Evolutionary conservation across 2,113 vertebrate genomes (phyloP).

Genomic region (Ifrita kowaldi): DNA sequence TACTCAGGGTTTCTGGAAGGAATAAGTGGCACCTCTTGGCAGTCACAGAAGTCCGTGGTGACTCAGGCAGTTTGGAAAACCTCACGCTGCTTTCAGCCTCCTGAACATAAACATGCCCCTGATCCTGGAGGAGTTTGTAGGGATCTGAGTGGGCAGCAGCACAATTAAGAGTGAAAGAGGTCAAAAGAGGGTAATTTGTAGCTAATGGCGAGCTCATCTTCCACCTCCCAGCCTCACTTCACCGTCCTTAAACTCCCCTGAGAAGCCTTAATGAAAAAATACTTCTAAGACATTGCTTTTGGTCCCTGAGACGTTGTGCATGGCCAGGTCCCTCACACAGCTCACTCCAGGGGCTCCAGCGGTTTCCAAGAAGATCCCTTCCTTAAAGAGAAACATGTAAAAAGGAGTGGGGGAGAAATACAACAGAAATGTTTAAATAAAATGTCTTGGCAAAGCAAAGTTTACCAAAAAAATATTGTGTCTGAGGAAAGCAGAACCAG

Average conservation of each 20-base stretch:
- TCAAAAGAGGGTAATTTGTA: not conserved
- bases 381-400: no score
- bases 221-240: not conserved
- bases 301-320: not conserved
- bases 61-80: not conserved
- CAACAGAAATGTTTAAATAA: accelerated
- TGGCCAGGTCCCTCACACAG: not conserved
- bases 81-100: not conserved
- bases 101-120: not conserved
- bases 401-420: accelerated
- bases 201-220: not conserved
- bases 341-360: not conserved
- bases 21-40: accelerated
- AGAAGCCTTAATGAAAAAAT: not conserved
- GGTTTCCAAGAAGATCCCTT: not conserved
- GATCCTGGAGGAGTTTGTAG: not conserved
- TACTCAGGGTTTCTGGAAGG: not conserved
- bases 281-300: accelerated
- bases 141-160: not conserved
- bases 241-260: not conserved
- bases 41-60: not conserved
- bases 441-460: not conserved
- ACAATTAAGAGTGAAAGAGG: not conserved
- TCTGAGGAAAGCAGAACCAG: not conserved
- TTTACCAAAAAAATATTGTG: accelerated